phyloP scores from a whole-genome alignment of 2,113 vertebrate genomes.

The Mellivora capensis region DNA sequence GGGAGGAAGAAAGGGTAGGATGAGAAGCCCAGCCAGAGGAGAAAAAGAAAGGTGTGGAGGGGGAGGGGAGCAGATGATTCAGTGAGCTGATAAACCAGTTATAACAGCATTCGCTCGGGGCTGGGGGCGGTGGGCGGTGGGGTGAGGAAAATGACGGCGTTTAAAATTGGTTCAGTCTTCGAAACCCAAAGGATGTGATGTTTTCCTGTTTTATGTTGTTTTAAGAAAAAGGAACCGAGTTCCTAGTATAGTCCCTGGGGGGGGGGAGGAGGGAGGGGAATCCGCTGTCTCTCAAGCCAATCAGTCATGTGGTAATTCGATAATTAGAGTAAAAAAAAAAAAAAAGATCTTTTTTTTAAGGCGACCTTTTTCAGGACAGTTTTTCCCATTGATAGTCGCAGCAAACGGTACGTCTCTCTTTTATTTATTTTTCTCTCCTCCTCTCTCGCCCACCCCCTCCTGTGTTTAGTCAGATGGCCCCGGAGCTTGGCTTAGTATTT shows the following conservation, averaged over 20 bases:
- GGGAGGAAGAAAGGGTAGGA: slow-evolving; percentile 38
- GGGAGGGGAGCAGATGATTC: slow-evolving; percentile 28
- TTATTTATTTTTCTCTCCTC: slow-evolving; percentile 58
- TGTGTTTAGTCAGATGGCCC: slow-evolving; percentile 74
- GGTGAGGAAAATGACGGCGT: slow-evolving; percentile 51
- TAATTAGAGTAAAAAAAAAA: slow-evolving; percentile 77
- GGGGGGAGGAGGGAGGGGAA: not conserved
- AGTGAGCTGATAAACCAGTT: slow-evolving; percentile 74
- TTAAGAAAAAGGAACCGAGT: slow-evolving; percentile 67
- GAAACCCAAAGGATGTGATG: slow-evolving; percentile 65
- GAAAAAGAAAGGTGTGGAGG: slow-evolving; percentile 22
- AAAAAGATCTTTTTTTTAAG: slow-evolving; percentile 35
- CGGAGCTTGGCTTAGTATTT: slow-evolving; percentile 83
- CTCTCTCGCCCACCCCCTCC: slow-evolving; percentile 43
- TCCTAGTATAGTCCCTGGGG: slow-evolving; percentile 55
- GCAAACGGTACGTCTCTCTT: slow-evolving; percentile 69
- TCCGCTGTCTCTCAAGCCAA: slow-evolving; percentile 61
- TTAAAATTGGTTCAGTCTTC: slow-evolving; percentile 66
- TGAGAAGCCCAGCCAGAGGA: not conserved
- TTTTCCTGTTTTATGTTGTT: slow-evolving; percentile 73
- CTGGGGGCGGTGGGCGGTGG: slow-evolving; percentile 46
- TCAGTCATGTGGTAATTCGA: slow-evolving; percentile 80
- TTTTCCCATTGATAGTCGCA: slow-evolving; percentile 56
- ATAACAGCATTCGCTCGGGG: slow-evolving; percentile 74
- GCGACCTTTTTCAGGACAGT: slow-evolving; percentile 79